phyloP scores from a whole-genome alignment of 2,888 invertebrate species.

The Lasioglossum marginatum region DNA sequence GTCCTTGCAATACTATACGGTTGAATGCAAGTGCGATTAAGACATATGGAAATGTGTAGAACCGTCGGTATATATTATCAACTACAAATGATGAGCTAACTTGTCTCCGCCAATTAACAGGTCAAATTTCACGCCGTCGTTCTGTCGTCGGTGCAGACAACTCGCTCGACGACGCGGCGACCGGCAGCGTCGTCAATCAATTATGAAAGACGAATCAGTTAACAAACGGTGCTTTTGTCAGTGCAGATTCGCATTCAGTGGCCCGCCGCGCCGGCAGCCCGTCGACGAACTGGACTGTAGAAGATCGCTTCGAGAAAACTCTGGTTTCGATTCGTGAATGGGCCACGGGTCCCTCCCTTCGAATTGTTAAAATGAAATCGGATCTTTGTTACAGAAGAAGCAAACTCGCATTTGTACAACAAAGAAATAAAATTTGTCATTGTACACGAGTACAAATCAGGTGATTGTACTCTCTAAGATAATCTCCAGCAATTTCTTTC shows the following conservation, averaged over 20 bases:
- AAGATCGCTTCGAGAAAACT: conserved; percentile 58
- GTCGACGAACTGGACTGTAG: conserved; percentile 60
- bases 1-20: background rate
- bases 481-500: too few species aligned
- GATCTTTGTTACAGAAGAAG: background rate
- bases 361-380: background rate
- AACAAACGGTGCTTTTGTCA: conserved; percentile 62
- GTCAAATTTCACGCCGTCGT: conserved; percentile 1
- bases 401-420: background rate
- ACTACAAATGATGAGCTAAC: conserved; percentile 2
- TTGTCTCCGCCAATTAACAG: background rate
- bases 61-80: background rate
- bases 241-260: conserved; percentile 68
- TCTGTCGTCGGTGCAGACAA: conserved; percentile 1
- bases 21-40: background rate
- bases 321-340: background rate
- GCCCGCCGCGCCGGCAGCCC: conserved; percentile 9
- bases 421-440: too few species aligned
- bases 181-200: conserved; percentile 32
- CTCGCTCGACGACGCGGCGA: conserved; percentile 22
- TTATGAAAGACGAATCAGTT: conserved; percentile 58
- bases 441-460: too few species aligned
- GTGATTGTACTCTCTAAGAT: too few species aligned
- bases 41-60: background rate
- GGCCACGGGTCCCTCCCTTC: background rate